Evolutionary conservation across 2,888 invertebrate genomes (phyloP).

Genomic region (Melinaea marsaeus): DNA sequence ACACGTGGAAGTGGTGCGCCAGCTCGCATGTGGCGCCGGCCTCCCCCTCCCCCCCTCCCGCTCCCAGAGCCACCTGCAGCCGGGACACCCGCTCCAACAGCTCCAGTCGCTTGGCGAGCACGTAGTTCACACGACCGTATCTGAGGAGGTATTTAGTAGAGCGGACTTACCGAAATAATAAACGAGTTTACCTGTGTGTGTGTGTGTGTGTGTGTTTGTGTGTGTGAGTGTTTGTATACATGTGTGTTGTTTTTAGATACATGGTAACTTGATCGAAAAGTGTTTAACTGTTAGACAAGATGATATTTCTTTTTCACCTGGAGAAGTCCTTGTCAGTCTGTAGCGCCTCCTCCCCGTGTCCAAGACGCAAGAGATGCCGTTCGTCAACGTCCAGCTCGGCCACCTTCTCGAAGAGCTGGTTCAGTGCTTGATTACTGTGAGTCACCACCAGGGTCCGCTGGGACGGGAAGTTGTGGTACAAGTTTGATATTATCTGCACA

Average conservation of each 20-base stretch:
- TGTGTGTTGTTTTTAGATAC: too few species aligned
- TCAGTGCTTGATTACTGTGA: slow-evolving; percentile 99
- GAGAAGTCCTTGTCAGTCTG: slow-evolving; percentile 99
- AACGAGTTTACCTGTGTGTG: too few species aligned
- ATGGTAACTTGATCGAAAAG: too few species aligned
- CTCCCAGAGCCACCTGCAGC: slow-evolving; percentile 90
- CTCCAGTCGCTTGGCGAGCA: slow-evolving; percentile 94
- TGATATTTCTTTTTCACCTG: slow-evolving; percentile 61
- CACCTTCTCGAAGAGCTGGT: slow-evolving; percentile 99
- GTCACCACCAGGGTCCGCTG: slow-evolving; percentile 99
- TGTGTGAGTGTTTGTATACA: too few species aligned
- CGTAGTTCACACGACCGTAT: slow-evolving; percentile 99
- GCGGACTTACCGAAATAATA: too few species aligned
- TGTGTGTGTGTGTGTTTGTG: too few species aligned
- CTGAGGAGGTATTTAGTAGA: slow-evolving; percentile 56
- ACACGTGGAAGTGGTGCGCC: slow-evolving; percentile 97
- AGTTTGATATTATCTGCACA: slow-evolving; percentile 98
- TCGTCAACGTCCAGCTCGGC: slow-evolving; percentile 99
- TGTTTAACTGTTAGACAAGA: too few species aligned
- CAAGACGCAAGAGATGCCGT: slow-evolving; percentile 96
- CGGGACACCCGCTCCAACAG: slow-evolving; percentile 91
- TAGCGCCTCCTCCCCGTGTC: slow-evolving; percentile 98
- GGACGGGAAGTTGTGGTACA: slow-evolving; percentile 99
- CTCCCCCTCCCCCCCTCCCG: slow-evolving; percentile 87
- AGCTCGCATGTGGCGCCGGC: slow-evolving; percentile 98